Evolutionary conservation across 2,888 invertebrate species (phyloP), one percentile per base, ranked within the genome.

Genomic region (Boloria selene): DNA sequence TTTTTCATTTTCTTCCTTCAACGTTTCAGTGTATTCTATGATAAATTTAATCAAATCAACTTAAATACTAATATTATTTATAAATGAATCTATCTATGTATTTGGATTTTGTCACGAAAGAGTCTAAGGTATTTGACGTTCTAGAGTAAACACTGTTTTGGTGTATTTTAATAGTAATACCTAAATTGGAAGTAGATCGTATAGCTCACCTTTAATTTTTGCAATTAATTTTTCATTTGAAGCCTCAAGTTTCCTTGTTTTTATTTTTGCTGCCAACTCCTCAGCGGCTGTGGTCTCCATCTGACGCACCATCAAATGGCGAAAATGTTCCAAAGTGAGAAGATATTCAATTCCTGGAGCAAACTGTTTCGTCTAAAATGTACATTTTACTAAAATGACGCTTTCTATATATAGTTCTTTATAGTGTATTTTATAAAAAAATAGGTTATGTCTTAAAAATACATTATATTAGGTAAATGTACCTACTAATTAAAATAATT

Each of bases 271-370:
- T 0, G 81, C 77, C 13, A 93, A 79, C 72, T 93, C 93, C 59
- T 93, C 92, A 1, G 86, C 87, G 0, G 93, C 93, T 0, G 91
- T 88, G 3, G 82, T 85, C 5, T 80, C 76, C 81, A 93, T 84
- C 70, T 90, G 93, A 3, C 70, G 75, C 5, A 84, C 73, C 82
- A 92, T 88, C 68, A 85, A 76, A 0, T 86, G 83, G 13, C 85
- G 83, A 66, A 93, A 88, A 53, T 79, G 79, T 70, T 88, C 86
- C 62, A 93, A 70, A 2, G 80, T 77, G n/a, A 77, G 22, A 16
- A 91, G 74, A 67, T 86, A 92, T 5, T 84, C 85, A 16, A 90
- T 54, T 7, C 75, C 73, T 0, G 76, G 72, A n/a, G 64, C n/a
- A 18, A 59, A 38, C 31, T 68, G 60, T 31, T 54, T 60, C 10